Evolutionary conservation across 2,888 invertebrate genomes (phyloP).

Genomic region (Galeopsomyia nigrocyanea): DNA sequence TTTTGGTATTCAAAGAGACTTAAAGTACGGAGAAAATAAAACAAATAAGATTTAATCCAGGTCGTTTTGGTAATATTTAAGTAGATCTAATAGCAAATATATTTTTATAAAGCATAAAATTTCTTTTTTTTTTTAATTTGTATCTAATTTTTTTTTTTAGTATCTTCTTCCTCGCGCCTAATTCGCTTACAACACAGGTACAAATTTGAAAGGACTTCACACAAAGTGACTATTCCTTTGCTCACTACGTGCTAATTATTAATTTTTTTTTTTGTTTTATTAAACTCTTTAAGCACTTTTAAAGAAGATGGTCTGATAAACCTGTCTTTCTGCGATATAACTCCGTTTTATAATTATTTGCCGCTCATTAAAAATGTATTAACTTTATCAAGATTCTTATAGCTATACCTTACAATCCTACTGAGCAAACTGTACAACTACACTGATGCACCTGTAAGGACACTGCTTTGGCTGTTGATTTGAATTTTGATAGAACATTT

Average conservation of each 20-base stretch:
- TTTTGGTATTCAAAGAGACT: conserved; percentile 2
- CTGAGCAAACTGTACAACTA: conserved; percentile 55
- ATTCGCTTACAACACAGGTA: conserved; percentile 62
- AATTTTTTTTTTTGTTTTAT: conserved; percentile 40
- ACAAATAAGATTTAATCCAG: conserved; percentile 6
- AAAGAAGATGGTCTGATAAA: conserved; percentile 41
- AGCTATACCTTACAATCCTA: conserved; percentile 52
- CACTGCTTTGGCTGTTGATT: conserved; percentile 29
- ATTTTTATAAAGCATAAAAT: conserved; percentile 29
- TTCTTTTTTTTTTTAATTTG: conserved; percentile 29
- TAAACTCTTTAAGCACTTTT: conserved; percentile 44
- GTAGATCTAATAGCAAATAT: conserved; percentile 21
- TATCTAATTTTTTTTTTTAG: conserved; percentile 34
- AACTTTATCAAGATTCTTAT: conserved; percentile 45
- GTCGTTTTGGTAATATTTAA: conserved; percentile 1
- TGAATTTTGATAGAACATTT: conserved; percentile 11
- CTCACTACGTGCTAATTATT: conserved; percentile 41
- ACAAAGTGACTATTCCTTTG: conserved; percentile 37
- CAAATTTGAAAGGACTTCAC: conserved; percentile 55
- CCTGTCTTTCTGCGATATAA: conserved; percentile 41
- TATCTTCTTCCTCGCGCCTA: conserved; percentile 51
- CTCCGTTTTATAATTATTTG: conserved; percentile 37
- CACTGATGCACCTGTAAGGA: conserved; percentile 47
- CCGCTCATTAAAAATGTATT: conserved; percentile 43
- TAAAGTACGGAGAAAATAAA: conserved; percentile 13